Conservation (phyloP, 2,113 vertebrate genomes). For the Coptodon bakossiorum region DNA sequence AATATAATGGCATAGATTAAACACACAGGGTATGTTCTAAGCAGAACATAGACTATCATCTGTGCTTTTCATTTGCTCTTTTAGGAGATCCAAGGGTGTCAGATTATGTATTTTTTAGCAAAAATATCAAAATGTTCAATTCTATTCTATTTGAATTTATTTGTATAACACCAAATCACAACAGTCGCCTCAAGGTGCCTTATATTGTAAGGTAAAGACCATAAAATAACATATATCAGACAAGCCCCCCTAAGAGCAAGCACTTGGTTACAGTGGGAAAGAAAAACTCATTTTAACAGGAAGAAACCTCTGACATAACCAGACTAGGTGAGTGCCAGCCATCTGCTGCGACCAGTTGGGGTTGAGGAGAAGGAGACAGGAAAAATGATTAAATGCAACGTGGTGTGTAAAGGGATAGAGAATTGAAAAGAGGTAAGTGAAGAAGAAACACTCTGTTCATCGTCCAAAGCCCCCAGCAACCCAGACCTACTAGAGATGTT, state of each 20-base stretch:
- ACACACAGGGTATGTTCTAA: not conserved
- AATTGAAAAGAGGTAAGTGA: not conserved
- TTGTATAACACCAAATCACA: not conserved
- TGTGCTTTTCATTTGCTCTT: not conserved
- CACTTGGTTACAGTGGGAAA: not conserved
- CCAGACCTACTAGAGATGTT: not conserved
- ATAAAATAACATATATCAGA: not conserved
- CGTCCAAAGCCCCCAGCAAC: accelerated
- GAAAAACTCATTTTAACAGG: not conserved
- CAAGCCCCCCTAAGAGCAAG: not conserved
- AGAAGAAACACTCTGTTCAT: not conserved
- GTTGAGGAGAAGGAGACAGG: not conserved
- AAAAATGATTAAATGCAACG: not conserved
- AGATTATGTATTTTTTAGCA: not conserved
- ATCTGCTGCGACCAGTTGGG: not conserved
- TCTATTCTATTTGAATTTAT: not conserved
- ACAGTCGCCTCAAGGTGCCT: not conserved
- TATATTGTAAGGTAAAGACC: not conserved
- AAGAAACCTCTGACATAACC: not conserved
- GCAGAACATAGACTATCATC: not conserved
- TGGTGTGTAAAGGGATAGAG: not conserved
- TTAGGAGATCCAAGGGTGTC: not conserved
- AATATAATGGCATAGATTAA: not conserved
- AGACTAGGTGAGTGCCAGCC: not conserved
- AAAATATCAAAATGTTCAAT: not conserved